Evolutionary conservation across 2,888 invertebrate genomes (phyloP), one percentile per base, ranked within the genome.

Genomic region (Noctua comes): DNA sequence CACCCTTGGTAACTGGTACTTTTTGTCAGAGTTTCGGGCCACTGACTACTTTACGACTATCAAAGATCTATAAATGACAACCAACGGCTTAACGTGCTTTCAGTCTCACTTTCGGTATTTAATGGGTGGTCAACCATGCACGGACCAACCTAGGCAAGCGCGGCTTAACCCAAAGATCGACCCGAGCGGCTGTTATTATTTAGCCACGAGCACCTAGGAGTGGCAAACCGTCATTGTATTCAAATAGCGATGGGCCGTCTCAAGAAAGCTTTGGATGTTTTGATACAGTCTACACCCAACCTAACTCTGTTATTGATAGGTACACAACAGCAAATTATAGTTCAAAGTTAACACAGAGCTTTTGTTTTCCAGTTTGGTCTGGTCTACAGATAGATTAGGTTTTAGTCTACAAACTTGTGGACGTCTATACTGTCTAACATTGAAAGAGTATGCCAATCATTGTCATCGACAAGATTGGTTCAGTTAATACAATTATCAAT

Each of bases 381-480:
- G 1, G 3, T 54, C 62, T 70, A 64, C 0, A 68, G 72, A 82
- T 80, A 74, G 81, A 51, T 27, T 64, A 68, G 84, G 73, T 84
- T 80, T 84, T 80, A 74, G 80, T 82, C 73, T 68, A 74, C 62
- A 48, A 77, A 78, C 66, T 62, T 78, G 36, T 13, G 59, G 36
- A 54, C 21, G 59, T 70, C 69, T 31, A 51, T 59, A 66, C 24
- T 54, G 54, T 73, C 21, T 68, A 27, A 46, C n/a, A 69, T 62
- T 70, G 40, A 51, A 70, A 66, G 40, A 46, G 46, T 24, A 51
- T 59, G 24, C 10, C 7, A 48, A 31, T 71, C 74, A 71, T 51
- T 80, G 74, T 51, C 31, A 64, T 57, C 71, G 36, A 27, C 8
- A 7, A 27, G 2, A 68, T 57, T 78, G n/a, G 21, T 36, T 18